These are phyloP conservation scores for Aurelia aurita DNA, from an alignment of 30 jellyfish, hydroid and myxozoan species.

Conservation along the genomic window DNA sequence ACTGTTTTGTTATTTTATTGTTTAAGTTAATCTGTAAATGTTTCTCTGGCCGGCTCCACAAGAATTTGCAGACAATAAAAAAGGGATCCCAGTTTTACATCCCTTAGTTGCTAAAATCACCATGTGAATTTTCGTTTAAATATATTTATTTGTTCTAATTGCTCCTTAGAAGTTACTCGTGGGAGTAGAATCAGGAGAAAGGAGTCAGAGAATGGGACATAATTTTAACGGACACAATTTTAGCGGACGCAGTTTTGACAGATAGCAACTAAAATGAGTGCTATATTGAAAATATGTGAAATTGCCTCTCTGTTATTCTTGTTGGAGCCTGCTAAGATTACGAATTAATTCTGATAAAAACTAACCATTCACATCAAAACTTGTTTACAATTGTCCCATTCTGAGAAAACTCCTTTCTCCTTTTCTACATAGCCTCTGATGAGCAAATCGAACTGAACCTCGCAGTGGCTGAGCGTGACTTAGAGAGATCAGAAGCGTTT, in stretches of 20 bases:
- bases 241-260: no score
- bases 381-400: slow-evolving; percentile 63
- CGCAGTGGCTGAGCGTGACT: slow-evolving; percentile 60
- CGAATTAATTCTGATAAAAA: background rate
- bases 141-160: background rate
- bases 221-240: background rate
- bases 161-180: background rate
- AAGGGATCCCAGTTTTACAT: background rate
- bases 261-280: no score
- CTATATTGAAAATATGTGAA: background rate
- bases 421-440: slow-evolving; percentile 74
- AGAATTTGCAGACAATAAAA: slow-evolving; percentile 17
- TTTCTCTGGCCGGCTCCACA: slow-evolving; percentile 54
- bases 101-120: slow-evolving; percentile 5
- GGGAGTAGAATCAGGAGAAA: slow-evolving; percentile 68
- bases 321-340: slow-evolving; percentile 64
- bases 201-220: slow-evolving; percentile 76
- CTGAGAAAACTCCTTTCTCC: slow-evolving; percentile 84
- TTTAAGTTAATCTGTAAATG: no score
- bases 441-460: slow-evolving; percentile 45
- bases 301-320: slow-evolving; percentile 29
- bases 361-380: background rate
- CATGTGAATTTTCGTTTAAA: background rate
- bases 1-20: no score
- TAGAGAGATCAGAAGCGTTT: slow-evolving; percentile 90